Evolutionary conservation across 2,797 vertebrate genomes (phyloP).

Genomic region (Meriones psammophilus): DNA sequence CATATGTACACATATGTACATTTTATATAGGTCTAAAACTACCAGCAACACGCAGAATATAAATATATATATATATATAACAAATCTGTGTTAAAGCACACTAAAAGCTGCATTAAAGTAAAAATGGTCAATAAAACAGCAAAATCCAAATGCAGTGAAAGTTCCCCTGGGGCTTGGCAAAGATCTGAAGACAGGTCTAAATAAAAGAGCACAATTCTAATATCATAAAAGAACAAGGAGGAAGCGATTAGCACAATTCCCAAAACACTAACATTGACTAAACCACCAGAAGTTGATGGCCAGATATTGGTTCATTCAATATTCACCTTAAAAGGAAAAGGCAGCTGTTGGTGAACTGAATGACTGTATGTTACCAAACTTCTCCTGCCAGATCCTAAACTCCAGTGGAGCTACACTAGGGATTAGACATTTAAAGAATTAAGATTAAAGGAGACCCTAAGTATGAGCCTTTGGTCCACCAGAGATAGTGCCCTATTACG

Average conservation of each 20-base stretch:
- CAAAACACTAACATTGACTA: constrained; percentile 45
- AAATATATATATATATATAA: not conserved
- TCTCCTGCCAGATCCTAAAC: not conserved
- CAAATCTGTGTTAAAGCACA: constrained; percentile 23
- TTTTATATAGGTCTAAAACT: constrained; percentile 25
- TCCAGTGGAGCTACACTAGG: not conserved
- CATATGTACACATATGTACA: not conserved
- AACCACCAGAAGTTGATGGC: not conserved
- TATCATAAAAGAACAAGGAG: not conserved
- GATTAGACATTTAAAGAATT: not conserved
- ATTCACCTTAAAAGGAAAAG: constrained; percentile 55
- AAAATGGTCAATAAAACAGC: constrained; percentile 51
- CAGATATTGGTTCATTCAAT: constrained; percentile 32
- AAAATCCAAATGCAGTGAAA: constrained; percentile 56
- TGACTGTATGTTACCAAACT: not conserved
- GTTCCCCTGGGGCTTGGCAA: constrained; percentile 13
- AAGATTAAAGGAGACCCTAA: constrained; percentile 13
- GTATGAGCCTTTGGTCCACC: not conserved
- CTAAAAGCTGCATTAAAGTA: constrained; percentile 4
- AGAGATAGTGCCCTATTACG: not conserved
- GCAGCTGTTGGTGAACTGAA: not conserved
- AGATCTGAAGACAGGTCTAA: not conserved
- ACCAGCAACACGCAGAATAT: not conserved
- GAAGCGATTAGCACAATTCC: constrained; percentile 7
- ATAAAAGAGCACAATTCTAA: constrained; percentile 4